Percentiles rank a stretch among this genome's conserved stretches.
Conservation (phyloP, 1,140 invertebrate species). For the Drosophila repleta region DNA sequence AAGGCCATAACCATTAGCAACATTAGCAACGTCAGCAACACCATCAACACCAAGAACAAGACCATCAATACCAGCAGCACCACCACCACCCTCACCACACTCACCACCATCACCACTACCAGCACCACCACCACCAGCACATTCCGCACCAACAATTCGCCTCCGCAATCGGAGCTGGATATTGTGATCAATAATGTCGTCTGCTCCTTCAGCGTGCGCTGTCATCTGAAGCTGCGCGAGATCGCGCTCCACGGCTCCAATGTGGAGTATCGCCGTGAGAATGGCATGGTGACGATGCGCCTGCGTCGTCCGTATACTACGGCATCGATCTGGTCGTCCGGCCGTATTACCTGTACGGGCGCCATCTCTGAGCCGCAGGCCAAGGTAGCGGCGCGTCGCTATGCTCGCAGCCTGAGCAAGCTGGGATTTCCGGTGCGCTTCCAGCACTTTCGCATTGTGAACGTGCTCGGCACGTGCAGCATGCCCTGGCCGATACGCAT, state of each 20-base stretch:
- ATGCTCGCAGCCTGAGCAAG: constrained; percentile 96
- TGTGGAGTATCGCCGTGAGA: constrained; percentile 97
- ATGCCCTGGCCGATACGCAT: constrained; percentile 99
- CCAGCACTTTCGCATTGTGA: constrained; percentile 97
- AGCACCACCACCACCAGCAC: background rate
- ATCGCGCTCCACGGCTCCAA: constrained; percentile 96
- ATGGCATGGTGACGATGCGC: constrained; percentile 99
- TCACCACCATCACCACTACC: too few species aligned
- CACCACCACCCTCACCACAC: background rate
- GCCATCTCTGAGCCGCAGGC: constrained; percentile 94
- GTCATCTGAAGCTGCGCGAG: constrained; percentile 97
- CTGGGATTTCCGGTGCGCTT: constrained; percentile 96
- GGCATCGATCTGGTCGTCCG: constrained; percentile 98
- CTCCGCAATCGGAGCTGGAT: constrained; percentile 89
- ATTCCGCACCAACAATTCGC: constrained; percentile 12
- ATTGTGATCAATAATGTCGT: constrained; percentile 99
- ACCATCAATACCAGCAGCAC: constrained; percentile 82
- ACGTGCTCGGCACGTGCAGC: constrained; percentile 98
- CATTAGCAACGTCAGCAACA: background rate
- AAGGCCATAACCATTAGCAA: too few species aligned
- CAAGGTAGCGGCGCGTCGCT: constrained; percentile 93
- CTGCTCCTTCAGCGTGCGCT: constrained; percentile 98
- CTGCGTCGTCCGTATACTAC: constrained; percentile 95
- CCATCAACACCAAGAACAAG: constrained; percentile 7
- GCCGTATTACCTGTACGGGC: constrained; percentile 98